Base-by-base conservation (phyloP, 2,113 vertebrate genomes). In the Lagopus muta region DNA sequence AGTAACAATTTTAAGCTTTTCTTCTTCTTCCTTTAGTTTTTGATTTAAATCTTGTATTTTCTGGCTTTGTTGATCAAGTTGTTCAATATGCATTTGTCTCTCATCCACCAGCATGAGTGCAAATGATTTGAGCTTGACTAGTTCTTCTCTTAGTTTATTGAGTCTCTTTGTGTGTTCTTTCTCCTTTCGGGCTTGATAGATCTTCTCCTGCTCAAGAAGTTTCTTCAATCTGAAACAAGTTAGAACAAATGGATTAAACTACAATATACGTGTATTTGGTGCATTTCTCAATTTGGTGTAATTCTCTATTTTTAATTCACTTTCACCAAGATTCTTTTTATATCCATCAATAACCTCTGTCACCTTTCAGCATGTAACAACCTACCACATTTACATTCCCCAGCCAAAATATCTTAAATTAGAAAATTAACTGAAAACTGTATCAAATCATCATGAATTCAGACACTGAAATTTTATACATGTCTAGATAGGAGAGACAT, bases 81-180 rank as follows among this genome's bases (percentile, higher is more conserved):
- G 98, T 88, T 99, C 98, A 16, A 98, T 97, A 88, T 99, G 98
- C 93, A 98, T 98, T 97, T 99, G 99, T 90, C 99, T 98, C 93
- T 99, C 99, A 74, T 99, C 99, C 91, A 99, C 99, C 96, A 99
- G 97, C 99, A 99, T 99, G 95, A 99, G 98, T 88, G 99, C 98
- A 88, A 99, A 99, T 57, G 99, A 99, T 96, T 99, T 99, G 28
- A 99, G 98, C 94, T 99, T 99, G 13, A 98, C 98, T 81, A 99
- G 97, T 95, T 99, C 99, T 25, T 98, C 99, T 94, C 98, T 95
- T 75, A 99, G 96, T 96, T 98, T 99, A 93, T 97, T 98, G 81
- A 99, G 97, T 60, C 98, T 96, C 93, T 98, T 98, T 82, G 97
- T 97, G 77, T 99, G 98, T 60, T 99, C 99, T 84, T 99, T 99